phyloP scores from a whole-genome alignment of 2,888 invertebrate genomes.

The Amiota minor region DNA sequence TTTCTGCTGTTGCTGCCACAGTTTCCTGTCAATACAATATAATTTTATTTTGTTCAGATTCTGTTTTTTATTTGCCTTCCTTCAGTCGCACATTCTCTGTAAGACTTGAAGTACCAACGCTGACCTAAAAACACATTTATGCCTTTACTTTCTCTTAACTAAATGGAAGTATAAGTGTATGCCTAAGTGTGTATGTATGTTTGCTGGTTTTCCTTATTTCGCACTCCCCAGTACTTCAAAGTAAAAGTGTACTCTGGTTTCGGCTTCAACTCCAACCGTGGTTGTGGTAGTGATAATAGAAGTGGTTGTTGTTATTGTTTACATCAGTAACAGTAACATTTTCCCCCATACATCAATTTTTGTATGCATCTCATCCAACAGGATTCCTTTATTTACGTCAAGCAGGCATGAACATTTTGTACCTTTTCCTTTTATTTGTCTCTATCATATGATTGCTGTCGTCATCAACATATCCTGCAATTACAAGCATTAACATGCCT shows the following conservation, averaged over 20 bases:
- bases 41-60: not conserved
- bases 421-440: not conserved
- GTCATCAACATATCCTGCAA: slow-evolving; percentile 68
- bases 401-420: slow-evolving; percentile 44
- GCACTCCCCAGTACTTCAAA: slow-evolving; percentile 11
- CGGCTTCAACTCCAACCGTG: not conserved
- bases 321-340: slow-evolving; percentile 19
- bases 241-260: slow-evolving; percentile 6
- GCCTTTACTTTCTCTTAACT: slow-evolving; percentile 65
- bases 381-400: slow-evolving; percentile 65
- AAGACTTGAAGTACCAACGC: slow-evolving; percentile 47
- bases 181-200: not conserved
- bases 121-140: slow-evolving; percentile 70
- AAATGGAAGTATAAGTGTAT: slow-evolving; percentile 1
- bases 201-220: not conserved
- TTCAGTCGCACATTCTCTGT: slow-evolving; percentile 24
- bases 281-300: no score
- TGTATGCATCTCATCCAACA: slow-evolving; percentile 33
- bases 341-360: slow-evolving; percentile 5
- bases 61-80: slow-evolving; percentile 19
- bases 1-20: not conserved
- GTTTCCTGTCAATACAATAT: slow-evolving; percentile 12
- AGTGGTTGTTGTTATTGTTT: not conserved
- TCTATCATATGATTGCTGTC: slow-evolving; percentile 4
- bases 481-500: slow-evolving; percentile 54